Evolutionary conservation across 2,113 vertebrate species (phyloP).

Genomic region (Heterocephalus glaber): DNA sequence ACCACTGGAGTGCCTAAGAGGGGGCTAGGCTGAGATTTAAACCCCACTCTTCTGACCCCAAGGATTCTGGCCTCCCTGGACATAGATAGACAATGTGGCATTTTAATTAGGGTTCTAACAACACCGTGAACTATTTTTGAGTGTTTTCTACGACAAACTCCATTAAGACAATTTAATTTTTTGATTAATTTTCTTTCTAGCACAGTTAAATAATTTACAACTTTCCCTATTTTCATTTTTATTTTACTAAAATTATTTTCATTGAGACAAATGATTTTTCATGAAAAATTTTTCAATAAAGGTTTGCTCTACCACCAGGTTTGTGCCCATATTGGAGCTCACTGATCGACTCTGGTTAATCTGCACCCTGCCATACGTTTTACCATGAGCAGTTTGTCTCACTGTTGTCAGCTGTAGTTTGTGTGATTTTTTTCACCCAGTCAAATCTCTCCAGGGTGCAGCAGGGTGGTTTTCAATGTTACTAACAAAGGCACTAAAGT

Average conservation of each 20-base stretch:
- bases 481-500: conserved; percentile 31
- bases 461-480: not conserved
- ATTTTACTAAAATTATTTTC: conserved; percentile 71
- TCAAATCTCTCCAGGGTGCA: not conserved
- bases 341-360: not conserved
- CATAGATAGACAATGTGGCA: not conserved
- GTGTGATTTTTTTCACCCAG: not conserved
- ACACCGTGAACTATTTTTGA: conserved; percentile 30
- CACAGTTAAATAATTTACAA: conserved; percentile 71
- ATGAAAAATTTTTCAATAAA: conserved; percentile 11
- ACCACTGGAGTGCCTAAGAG: not conserved
- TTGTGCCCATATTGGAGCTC: not conserved
- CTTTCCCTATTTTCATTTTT: conserved; percentile 54
- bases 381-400: not conserved
- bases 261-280: conserved; percentile 69
- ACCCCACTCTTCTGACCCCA: not conserved
- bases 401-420: not conserved
- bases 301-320: not conserved
- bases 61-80: not conserved
- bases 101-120: conserved; percentile 51
- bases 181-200: conserved; percentile 73
- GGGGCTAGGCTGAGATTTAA: not conserved
- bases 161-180: conserved; percentile 73
- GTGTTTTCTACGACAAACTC: conserved; percentile 67
- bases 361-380: not conserved